Conservation (phyloP, 2,888 invertebrate genomes). For the Anoplius nigerrimus region DNA sequence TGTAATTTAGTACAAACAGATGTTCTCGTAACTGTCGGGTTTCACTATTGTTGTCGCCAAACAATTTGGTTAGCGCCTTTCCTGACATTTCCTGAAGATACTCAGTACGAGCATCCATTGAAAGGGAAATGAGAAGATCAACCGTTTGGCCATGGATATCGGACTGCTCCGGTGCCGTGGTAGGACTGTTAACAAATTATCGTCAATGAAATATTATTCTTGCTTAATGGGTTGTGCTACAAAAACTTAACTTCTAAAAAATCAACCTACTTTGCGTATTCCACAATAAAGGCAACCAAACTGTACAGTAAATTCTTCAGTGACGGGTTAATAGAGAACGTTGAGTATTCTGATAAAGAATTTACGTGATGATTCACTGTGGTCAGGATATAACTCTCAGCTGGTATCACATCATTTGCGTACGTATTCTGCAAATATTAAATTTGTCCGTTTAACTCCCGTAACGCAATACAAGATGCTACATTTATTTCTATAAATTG, state of each 20-base stretch:
- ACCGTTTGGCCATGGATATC: slow-evolving; percentile 81
- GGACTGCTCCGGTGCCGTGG: slow-evolving; percentile 80
- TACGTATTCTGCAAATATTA: slow-evolving; percentile 79
- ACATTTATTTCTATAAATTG: not conserved
- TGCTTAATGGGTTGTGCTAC: not conserved
- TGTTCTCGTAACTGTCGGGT: slow-evolving; percentile 81
- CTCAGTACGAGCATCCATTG: slow-evolving; percentile 86
- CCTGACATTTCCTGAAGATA: slow-evolving; percentile 81
- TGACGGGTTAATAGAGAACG: slow-evolving; percentile 80
- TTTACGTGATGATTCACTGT: slow-evolving; percentile 83
- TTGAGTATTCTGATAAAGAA: slow-evolving; percentile 79
- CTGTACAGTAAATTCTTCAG: slow-evolving; percentile 81
- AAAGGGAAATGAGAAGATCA: slow-evolving; percentile 84
- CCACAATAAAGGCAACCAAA: slow-evolving; percentile 81
- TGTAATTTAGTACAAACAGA: slow-evolving; percentile 80
- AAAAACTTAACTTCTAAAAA: not conserved
- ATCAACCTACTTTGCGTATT: slow-evolving; percentile 76
- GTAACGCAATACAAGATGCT: not conserved
- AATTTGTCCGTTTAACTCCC: not conserved
- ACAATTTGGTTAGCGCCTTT: slow-evolving; percentile 80
- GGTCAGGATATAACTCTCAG: slow-evolving; percentile 88
- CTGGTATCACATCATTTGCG: slow-evolving; percentile 87
- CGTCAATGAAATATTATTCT: not conserved
- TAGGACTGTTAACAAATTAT: slow-evolving; percentile 48
- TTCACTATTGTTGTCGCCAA: slow-evolving; percentile 81